A percentile compares a stretch with the other conserved stretches of the same genome.
Evolutionary conservation across 2,888 invertebrate genomes (phyloP).

Genomic region (Pterostichus madidus): DNA sequence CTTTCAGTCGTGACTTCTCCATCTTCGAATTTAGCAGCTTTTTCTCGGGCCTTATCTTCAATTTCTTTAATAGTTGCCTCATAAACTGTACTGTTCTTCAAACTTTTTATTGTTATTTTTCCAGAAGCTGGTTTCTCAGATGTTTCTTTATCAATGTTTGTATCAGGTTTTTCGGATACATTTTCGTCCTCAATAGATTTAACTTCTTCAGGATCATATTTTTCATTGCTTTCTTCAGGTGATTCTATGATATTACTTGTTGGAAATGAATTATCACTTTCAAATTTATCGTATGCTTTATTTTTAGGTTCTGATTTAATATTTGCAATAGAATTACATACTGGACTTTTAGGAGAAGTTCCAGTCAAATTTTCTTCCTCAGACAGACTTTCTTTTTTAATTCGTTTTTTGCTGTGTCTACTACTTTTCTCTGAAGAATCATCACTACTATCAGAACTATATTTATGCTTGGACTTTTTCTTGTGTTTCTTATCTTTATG

Average conservation of each 20-base stretch:
- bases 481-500: conserved; percentile 79
- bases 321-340: conserved; percentile 10
- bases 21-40: conserved; percentile 82
- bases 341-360: conserved; percentile 3
- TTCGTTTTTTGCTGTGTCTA: conserved; percentile 68
- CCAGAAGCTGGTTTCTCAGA: conserved; percentile 69
- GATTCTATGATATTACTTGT: conserved; percentile 3
- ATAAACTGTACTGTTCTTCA: conserved; percentile 84
- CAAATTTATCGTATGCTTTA: conserved; percentile 66
- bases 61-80: conserved; percentile 83
- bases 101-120: conserved; percentile 85
- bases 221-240: background rate
- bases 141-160: conserved; percentile 58
- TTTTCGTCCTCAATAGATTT: conserved; percentile 8
- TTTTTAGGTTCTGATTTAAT: conserved; percentile 73
- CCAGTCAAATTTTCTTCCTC: conserved; percentile 65
- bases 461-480: conserved; percentile 77
- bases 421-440: conserved; percentile 70
- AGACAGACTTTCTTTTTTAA: conserved; percentile 62
- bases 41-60: conserved; percentile 82
- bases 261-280: conserved; percentile 68
- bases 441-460: conserved; percentile 73
- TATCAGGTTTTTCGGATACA: background rate
- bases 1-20: conserved; percentile 79
- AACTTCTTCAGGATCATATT: background rate